Evolutionary conservation across 2,888 invertebrate genomes (phyloP), one percentile per base, ranked within the genome.

Genomic region (Abrostola tripartita): DNA sequence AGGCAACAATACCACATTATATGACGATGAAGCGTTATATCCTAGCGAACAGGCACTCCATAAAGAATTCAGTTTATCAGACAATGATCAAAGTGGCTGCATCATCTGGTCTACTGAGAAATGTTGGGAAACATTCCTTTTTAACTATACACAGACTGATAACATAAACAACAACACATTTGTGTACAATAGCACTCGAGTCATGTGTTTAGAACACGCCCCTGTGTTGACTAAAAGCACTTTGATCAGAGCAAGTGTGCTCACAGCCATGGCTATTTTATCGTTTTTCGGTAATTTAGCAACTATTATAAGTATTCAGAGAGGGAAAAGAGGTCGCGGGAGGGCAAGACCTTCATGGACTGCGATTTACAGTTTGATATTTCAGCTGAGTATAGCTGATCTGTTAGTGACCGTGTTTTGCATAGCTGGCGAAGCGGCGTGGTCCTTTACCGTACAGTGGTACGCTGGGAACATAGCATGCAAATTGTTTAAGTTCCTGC

Each of bases 401-500:
- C 93, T 98, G 12, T 90, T 98, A 37, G 98, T 98, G 6, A 97
- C 98, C 0, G 92, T 97, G 52, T 97, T 97, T 88, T 98, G 98
- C 85, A 96, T 98, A 70, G 96, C 96, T 5, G 97, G 97, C 0
- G 98, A 98, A 81, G 97, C 97, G 0, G 95, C 96, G 0, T 98
- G 98, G 98, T 96, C 96, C 49, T 97, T 96, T 60, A 96, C 97
- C 0, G 97, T 98, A 0, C 96, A 97, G 69, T 98, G 98, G 98
- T 91, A 96, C 52, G 97, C 97, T 11, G 97, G 97, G 2, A 97
- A 97, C 82, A 87, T 96, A 9, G 95, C 96, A 50, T 98, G 98
- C 89, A 98, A 98, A 91, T 76, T 97, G 59, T 96, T 98, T 82
- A 98, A 98, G 88, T 97, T 96, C 77, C 92, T 97, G 53, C 97